These are phyloP conservation scores for Lycocerus yunnanus DNA, from an alignment of 2,888 invertebrate genomes.

Conservation along the genomic window DNA sequence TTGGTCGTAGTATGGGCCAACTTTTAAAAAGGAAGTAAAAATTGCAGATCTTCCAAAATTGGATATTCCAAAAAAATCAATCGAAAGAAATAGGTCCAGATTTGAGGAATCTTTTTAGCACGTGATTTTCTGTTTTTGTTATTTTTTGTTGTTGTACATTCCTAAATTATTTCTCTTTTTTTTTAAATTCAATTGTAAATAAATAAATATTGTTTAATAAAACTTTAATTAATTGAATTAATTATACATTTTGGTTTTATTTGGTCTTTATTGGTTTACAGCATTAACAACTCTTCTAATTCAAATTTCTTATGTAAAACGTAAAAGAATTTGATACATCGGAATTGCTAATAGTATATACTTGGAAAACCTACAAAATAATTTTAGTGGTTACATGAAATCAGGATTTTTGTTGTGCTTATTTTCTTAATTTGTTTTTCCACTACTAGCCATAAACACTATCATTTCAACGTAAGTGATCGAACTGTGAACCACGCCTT, in stretches of 20 bases:
- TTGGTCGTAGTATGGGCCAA: conserved; percentile 85
- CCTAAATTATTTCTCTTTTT: conserved; percentile 26
- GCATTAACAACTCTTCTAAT: no score
- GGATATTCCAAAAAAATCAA: conserved; percentile 53
- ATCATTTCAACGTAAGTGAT: no score
- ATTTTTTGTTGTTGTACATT: conserved; percentile 24
- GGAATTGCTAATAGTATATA: no score
- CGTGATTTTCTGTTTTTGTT: conserved; percentile 30
- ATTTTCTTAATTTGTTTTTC: no score
- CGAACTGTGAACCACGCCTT: no score
- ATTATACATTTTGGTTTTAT: background rate
- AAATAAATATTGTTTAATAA: conserved; percentile 4
- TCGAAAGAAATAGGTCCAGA: conserved; percentile 49
- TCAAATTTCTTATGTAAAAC: no score
- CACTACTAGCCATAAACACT: no score
- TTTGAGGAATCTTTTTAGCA: conserved; percentile 49
- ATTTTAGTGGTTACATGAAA: no score
- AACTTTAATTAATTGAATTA: background rate
- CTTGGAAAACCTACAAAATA: no score
- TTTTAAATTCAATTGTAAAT: conserved; percentile 10
- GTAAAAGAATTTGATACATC: no score
- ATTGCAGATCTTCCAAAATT: conserved; percentile 83
- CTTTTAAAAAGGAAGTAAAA: conserved; percentile 83
- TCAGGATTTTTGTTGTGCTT: no score
- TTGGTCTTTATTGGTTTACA: no score